A percentile compares a stretch with the other conserved stretches of the same genome.
These are phyloP conservation scores for Limnephilus lunatus DNA, from an alignment of 2,888 invertebrate species.

Conservation along the genomic window DNA sequence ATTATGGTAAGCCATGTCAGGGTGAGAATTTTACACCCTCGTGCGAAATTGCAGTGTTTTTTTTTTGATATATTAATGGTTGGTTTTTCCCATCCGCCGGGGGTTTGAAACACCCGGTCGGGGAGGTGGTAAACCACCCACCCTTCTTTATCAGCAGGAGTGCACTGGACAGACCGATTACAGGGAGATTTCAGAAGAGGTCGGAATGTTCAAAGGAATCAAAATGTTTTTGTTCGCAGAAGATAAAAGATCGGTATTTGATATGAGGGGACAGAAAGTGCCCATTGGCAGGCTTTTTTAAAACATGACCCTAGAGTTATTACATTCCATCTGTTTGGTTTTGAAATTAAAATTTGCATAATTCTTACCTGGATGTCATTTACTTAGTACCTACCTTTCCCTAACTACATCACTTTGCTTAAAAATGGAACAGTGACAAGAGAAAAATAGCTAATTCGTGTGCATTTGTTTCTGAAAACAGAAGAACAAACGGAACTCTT, in stretches of 20 bases:
- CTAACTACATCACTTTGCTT: no score
- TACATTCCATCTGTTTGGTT: no score
- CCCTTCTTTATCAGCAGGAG: background rate
- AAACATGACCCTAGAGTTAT: no score
- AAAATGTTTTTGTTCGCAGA: background rate
- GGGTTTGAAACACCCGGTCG: background rate
- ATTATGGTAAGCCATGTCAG: background rate
- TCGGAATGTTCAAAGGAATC: background rate
- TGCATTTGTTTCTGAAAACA: no score
- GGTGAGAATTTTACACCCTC: background rate
- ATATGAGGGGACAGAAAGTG: background rate
- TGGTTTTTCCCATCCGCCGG: background rate
- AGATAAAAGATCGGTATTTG: background rate
- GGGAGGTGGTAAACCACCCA: background rate
- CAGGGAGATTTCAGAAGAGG: background rate
- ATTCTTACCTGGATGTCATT: no score
- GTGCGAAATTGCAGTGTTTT: conserved; percentile 15
- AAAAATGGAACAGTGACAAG: no score
- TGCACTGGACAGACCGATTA: background rate
- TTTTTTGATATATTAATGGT: background rate
- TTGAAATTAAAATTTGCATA: no score
- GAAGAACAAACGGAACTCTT: no score
- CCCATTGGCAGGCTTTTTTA: no score
- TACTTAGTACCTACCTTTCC: no score
- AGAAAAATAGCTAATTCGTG: no score